A percentile compares a stretch with the other conserved stretches of the same genome.
Evolutionary conservation across 2,888 invertebrate genomes (phyloP).

Genomic region (Subacronicta megacephala): DNA sequence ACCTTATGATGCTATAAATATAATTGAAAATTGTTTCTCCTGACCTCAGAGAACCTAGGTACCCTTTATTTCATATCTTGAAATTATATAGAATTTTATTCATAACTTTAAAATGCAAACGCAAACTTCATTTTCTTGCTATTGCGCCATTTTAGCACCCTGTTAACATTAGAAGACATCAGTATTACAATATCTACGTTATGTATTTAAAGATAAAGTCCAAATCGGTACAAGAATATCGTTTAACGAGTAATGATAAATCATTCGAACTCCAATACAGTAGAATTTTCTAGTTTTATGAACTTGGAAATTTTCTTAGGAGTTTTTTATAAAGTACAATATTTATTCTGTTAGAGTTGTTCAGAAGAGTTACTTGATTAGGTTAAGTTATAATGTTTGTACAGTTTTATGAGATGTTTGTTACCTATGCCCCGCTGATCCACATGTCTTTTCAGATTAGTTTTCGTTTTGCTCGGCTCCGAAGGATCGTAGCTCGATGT

Average conservation of each 20-base stretch:
- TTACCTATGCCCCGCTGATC: no score
- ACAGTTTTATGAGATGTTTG: no score
- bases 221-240: conserved; percentile 10
- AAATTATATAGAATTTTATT: no score
- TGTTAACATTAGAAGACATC: conserved; percentile 16
- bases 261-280: conserved; percentile 32
- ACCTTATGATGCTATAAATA: no score
- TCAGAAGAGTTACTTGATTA: conserved; percentile 1
- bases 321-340: conserved; percentile 26
- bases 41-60: no score
- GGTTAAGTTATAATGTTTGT: no score
- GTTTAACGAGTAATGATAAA: conserved; percentile 31
- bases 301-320: conserved; percentile 20
- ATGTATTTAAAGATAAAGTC: conserved; percentile 25
- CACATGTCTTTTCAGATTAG: no score
- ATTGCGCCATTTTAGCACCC: conserved; percentile 29
- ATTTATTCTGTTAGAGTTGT: conserved; percentile 29
- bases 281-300: conserved; percentile 24
- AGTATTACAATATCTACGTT: conserved; percentile 31
- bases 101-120: not conserved
- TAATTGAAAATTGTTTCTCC: no score
- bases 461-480: no score
- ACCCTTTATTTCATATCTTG: no score
- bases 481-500: no score
- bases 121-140: conserved; percentile 6